These are phyloP conservation scores for Amphipoea lucens DNA, from an alignment of 2,888 invertebrate genomes.

Conservation along the genomic window DNA sequence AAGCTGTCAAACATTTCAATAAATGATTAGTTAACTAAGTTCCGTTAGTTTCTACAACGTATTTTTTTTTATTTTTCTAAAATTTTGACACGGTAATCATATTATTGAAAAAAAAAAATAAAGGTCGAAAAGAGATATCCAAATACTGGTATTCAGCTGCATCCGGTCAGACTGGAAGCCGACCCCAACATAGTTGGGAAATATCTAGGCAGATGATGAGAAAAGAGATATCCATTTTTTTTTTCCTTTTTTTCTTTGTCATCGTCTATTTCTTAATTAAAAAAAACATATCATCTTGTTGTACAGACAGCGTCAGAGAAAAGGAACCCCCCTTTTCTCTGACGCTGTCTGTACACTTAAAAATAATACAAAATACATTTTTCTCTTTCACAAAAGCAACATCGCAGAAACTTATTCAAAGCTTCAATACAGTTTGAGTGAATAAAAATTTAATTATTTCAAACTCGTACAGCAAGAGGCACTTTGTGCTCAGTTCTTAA, in stretches of 20 bases:
- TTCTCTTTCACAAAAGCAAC: conserved; percentile 19
- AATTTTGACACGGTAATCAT: neutral
- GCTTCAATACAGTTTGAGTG: conserved; percentile 59
- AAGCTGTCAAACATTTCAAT: neutral
- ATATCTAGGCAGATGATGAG: too few species aligned
- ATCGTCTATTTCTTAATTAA: too few species aligned
- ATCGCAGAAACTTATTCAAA: conserved; percentile 49
- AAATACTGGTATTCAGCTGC: too few species aligned
- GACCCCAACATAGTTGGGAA: too few species aligned
- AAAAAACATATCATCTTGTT: neutral
- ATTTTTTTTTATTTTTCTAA: too few species aligned
- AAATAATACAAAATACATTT: conserved; percentile 11
- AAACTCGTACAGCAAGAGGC: conserved; percentile 60
- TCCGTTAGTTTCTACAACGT: accelerated
- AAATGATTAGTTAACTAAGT: neutral
- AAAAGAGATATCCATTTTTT: neutral
- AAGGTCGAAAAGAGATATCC: neutral
- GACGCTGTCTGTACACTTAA: neutral
- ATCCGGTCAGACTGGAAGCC: too few species aligned
- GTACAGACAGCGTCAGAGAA: too few species aligned
- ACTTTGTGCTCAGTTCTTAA: conserved; percentile 74
- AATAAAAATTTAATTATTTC: conserved; percentile 72
- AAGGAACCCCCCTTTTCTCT: too few species aligned
- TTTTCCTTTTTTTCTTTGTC: neutral
- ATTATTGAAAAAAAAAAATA: too few species aligned